Evolutionary conservation across 2,797 vertebrate genomes (phyloP), one percentile per base, ranked within the genome.

Genomic region (Acipenser ruthenus): DNA sequence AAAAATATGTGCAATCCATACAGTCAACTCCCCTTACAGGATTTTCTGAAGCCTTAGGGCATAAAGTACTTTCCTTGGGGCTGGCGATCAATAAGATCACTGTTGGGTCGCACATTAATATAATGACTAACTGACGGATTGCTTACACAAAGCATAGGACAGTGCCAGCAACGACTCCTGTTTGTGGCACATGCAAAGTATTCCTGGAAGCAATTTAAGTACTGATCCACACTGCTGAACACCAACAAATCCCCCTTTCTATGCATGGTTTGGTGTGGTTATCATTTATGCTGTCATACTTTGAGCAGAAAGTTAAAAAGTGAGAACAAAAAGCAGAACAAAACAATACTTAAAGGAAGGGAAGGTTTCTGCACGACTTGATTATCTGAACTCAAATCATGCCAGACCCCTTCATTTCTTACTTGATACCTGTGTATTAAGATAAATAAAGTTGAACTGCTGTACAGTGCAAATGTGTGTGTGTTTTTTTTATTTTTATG

Each of bases 381-480:
- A 37, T 37, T 37, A 37, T 4, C 23, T 37, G 23, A 37, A 37
- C 23, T 18, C 51, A 49, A 65, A 11, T 68, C 47, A 52, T 58
- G 50, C 12, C 67, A 64, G 56, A 13, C 50, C n/a, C 64, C 65
- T 58, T 69, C 49, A 69, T 60, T 18, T 49, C 62, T 69, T 65
- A 11, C 60, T 7, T 58, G 63, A 7, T 47, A 68, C 62, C 52
- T 63, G 52, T 62, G 11, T 18, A 53, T 65, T 47, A 60, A 47
- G 23, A 37, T 37, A 37, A 37, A 37, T 37, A 37, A 37, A 37
- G 23, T 37, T 37, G 53, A 63, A 50, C 18, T 60, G 50, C 65
- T 69, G 68, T 64, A 53, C 48, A 63, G 15, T 67, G 65, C 64
- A 64, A 67, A 67, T 64, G 55, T 63, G 7, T 53, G 50, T 64